phyloP scores from a whole-genome alignment of 2,113 vertebrate species.

The Eublepharis macularius region DNA sequence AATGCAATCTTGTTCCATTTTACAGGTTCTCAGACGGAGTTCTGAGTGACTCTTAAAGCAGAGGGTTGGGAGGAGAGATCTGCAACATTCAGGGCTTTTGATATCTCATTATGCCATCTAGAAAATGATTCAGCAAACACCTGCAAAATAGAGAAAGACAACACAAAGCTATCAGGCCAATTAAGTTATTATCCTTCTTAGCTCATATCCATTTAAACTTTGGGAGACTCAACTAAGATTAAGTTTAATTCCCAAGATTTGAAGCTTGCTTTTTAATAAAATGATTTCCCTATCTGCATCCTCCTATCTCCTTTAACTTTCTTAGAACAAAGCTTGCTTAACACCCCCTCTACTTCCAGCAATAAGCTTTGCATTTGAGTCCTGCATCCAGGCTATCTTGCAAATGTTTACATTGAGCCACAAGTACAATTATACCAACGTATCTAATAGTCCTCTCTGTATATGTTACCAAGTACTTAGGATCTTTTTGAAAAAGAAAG shows the following conservation, averaged over 20 bases:
- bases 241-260: neutral
- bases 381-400: conserved; percentile 63
- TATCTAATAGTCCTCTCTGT: conserved; percentile 83
- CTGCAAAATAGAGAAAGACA: neutral
- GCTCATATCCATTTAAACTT: neutral
- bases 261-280: neutral
- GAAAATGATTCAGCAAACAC: neutral
- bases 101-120: conserved; percentile 5
- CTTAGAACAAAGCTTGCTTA: conserved; percentile 14
- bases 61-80: no score
- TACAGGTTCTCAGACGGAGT: no score
- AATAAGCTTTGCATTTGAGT: conserved; percentile 3
- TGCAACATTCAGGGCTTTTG: conserved; percentile 45
- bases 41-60: no score
- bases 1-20: no score
- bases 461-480: conserved; percentile 83
- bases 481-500: conserved; percentile 66
- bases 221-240: fast-evolving
- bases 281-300: conserved; percentile 22
- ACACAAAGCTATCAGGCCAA: neutral
- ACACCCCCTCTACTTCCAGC: neutral
- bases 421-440: conserved; percentile 77
- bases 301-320: conserved; percentile 26
- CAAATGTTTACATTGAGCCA: conserved; percentile 81
- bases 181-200: conserved; percentile 17